A percentile compares a stretch with the other conserved stretches of the same genome.
Conservation (phyloP, 2,888 invertebrate species). For the Enchytraeus crypticus region DNA sequence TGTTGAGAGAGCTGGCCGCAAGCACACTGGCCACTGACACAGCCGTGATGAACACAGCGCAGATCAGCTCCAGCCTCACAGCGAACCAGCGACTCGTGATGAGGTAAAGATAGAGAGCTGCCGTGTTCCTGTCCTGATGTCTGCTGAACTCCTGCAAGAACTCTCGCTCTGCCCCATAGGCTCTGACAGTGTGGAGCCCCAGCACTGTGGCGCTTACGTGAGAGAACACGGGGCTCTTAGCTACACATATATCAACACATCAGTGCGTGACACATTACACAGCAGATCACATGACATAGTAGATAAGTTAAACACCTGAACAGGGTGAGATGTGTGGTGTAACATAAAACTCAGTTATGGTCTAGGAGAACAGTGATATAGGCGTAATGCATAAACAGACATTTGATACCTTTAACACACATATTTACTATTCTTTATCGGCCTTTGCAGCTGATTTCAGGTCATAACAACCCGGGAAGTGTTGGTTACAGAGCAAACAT, state of each 20-base stretch:
- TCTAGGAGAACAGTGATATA: too few relatives aligned
- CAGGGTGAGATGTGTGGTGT: too few relatives aligned
- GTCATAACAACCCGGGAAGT: too few relatives aligned
- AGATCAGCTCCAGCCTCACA: slow-evolving; percentile 80
- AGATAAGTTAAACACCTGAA: too few relatives aligned
- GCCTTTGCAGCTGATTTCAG: too few relatives aligned
- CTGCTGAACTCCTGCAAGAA: slow-evolving; percentile 55
- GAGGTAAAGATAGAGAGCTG: slow-evolving; percentile 84
- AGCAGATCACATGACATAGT: too few relatives aligned
- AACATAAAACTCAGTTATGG: too few relatives aligned
- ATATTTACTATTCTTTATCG: too few relatives aligned
- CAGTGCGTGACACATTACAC: too few relatives aligned
- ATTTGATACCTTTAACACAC: too few relatives aligned
- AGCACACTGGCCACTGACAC: slow-evolving; percentile 79
- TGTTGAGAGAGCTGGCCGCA: slow-evolving; percentile 53
- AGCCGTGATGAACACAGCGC: slow-evolving; percentile 72
- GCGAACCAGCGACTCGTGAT: slow-evolving; percentile 85
- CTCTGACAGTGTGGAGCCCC: slow-evolving; percentile 82
- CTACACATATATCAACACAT: slow-evolving; percentile 54
- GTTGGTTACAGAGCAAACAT: too few relatives aligned
- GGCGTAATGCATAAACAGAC: too few relatives aligned
- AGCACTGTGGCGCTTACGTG: slow-evolving; percentile 80
- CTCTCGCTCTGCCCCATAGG: slow-evolving; percentile 71
- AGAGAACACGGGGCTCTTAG: slow-evolving; percentile 88
- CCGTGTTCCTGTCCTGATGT: slow-evolving; percentile 64